A percentile compares a stretch with the other conserved stretches of the same genome.
phyloP scores from a whole-genome alignment of 2,113 vertebrate genomes.

The Uria aalge region DNA sequence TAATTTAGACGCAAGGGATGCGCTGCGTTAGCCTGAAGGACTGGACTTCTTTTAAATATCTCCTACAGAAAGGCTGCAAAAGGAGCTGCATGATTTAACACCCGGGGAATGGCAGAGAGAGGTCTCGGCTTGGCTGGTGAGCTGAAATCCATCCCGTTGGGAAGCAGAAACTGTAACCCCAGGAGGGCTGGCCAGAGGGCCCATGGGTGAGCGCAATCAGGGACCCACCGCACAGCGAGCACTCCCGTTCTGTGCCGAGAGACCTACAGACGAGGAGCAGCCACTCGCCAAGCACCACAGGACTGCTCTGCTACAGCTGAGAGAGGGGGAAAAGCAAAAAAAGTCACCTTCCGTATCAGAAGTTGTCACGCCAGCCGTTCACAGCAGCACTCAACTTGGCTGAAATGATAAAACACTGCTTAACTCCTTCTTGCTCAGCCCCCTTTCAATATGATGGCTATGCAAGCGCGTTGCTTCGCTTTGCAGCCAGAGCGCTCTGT shows the following conservation, averaged over 20 bases:
- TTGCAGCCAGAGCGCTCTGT: not conserved
- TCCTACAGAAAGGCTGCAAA: not conserved
- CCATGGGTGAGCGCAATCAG: rapidly evolving
- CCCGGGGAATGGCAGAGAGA: not conserved
- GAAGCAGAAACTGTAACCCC: not conserved
- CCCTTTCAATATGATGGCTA: rapidly evolving
- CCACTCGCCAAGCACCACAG: not conserved
- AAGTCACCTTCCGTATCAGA: not conserved
- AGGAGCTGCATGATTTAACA: too few relatives aligned
- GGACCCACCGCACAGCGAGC: not conserved
- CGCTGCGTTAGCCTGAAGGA: not conserved
- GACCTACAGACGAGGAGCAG: rapidly evolving
- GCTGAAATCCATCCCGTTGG: not conserved
- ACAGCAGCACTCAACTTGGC: not conserved
- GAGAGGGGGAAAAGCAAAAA: not conserved
- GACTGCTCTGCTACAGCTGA: not conserved
- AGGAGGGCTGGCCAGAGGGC: not conserved
- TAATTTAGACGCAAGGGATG: not conserved
- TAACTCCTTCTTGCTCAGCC: not conserved
- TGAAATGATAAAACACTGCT: not conserved
- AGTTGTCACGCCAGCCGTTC: not conserved
- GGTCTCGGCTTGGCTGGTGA: rapidly evolving
- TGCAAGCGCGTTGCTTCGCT: rapidly evolving
- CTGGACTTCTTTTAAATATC: not conserved
- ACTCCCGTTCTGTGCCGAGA: rapidly evolving